Evolutionary conservation across 1,140 invertebrate species (phyloP), one percentile per base, ranked within the genome.

Genomic region (Drosophila ercepeae): DNA sequence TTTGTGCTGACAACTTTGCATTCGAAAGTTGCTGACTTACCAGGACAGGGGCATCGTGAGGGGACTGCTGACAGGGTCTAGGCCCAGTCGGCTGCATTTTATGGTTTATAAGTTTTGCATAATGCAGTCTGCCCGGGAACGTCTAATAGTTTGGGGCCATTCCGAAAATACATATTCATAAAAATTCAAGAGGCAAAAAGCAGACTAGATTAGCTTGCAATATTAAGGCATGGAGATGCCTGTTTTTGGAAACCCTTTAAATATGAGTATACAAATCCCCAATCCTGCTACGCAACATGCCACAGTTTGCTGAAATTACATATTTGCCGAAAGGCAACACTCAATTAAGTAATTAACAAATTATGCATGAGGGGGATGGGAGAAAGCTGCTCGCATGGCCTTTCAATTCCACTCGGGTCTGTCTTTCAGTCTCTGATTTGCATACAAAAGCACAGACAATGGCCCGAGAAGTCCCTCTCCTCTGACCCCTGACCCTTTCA

Each of bases 291-390:
- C 9, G 3, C 0, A 9, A 3, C 8, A 36, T 27, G 16, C 52
- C 32, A 44, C 45, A 52, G 52, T 34, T 52, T 13, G 51, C 16
- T 45, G 42, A 76, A 72, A 64, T 69, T 63, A 68, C 54, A 73
- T 74, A 59, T 79, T 79, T 84, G 59, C 72, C 76, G 71, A 58
- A 44, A 45, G 61, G 79, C 64, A 71, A 67, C 77, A 88, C 73
- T 88, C 77, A 86, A 86, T 86, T 86, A 86, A 67, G 76, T 88
- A 86, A 86, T 86, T 86, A 88, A 81, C 63, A 77, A 81, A 81
- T 88, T 77, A 81, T 67, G 61, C 13, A 57, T 34, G 61, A 49
- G 63, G 48, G 46, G 55, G 42, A 52, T 14, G 14, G 9, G 32
- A 19, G 27, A 16, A 34, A 19, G 11, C 46, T 44, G 21, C 21